Base-by-base conservation (phyloP, 2,797 vertebrate species). In the Tenualosa thibaudeaui region DNA sequence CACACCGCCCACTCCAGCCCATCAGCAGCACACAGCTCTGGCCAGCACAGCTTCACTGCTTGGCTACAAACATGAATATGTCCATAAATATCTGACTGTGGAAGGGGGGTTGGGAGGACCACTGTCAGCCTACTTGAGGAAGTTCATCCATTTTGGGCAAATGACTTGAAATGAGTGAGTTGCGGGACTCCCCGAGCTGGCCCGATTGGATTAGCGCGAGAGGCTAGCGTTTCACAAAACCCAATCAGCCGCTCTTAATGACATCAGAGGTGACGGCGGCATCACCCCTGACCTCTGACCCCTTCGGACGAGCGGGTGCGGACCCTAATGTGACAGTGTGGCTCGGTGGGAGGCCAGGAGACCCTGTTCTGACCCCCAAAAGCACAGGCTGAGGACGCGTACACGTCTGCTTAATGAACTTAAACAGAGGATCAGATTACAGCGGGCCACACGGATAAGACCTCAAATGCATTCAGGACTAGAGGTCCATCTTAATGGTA, bases 221-320 rank as follows among this genome's bases (percentile, higher is more conserved):
- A 62, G 83, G 82, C 37, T 83, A 65, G 81, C 65, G 75, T 89
- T 88, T 83, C 86, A 58, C 81, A 60, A 83, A 86, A 62, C 53
- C 37, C 84, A 71, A 87, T 84, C 82, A 85, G n/a, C 22, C 81
- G 49, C 31, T 46, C 83, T 83, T 87, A 87, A 88, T 49, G 82
- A 84, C 68, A 86, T 85, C 78, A 71, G 87, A 84, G 82, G 85
- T 60, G 82, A 84, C 40, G 60, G 82, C 65, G 58, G 86, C 83
- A 85, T 86, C 65, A 85, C 86, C 82, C 68, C 84, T 87, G 83
- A 89, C 54, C 89, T 84, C 49, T 81, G 58, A 81, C 82, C 87
- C 58, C 49, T 7, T 26, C 50, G 68, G 68, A 75, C 68, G 12
- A 31, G 3, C 31, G 31, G 13, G 68, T 43, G 68, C 5, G 68